phyloP scores from a whole-genome alignment of 2,113 vertebrate species.

The Accipiter cooperii region DNA sequence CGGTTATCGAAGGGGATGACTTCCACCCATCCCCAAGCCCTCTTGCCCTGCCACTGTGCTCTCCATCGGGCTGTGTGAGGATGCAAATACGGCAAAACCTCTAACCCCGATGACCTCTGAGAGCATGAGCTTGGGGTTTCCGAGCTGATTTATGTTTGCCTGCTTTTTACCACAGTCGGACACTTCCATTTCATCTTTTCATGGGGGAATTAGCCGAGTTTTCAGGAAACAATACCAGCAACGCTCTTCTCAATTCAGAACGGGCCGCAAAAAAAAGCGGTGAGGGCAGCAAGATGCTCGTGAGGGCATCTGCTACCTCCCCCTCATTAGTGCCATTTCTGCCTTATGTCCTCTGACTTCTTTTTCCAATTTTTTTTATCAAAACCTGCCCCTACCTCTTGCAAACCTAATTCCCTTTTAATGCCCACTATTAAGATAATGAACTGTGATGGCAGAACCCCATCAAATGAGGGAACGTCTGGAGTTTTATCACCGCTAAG shows the following conservation, averaged over 20 bases:
- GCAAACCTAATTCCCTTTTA: conserved; percentile 77
- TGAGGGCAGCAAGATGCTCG: conserved; percentile 43
- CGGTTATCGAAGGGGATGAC: conserved; percentile 32
- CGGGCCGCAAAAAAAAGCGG: not conserved
- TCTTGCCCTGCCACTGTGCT: not conserved
- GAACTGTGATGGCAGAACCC: conserved; percentile 85
- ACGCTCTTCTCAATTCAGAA: conserved; percentile 67
- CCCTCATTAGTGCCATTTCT: conserved; percentile 69
- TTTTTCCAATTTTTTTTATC: conserved; percentile 60
- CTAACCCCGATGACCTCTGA: conserved; percentile 82
- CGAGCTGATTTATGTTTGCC: conserved; percentile 95
- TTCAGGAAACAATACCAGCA: conserved; percentile 83
- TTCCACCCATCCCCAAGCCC: not conserved
- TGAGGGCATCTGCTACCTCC: conserved; percentile 71
- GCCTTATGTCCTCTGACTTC: conserved; percentile 53
- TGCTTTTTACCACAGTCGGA: conserved; percentile 85
- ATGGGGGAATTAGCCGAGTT: conserved; percentile 83
- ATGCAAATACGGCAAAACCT: conserved; percentile 60
- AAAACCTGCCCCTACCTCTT: conserved; percentile 69
- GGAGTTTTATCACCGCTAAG: conserved; percentile 91
- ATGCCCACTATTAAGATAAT: conserved; percentile 82
- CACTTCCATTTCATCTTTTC: conserved; percentile 93
- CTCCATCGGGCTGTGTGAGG: not conserved
- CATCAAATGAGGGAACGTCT: conserved; percentile 95
- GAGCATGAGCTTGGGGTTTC: conserved; percentile 82